These are phyloP conservation scores for Cairina moschata DNA, from an alignment of 2,113 vertebrate species.

Conservation along the genomic window DNA sequence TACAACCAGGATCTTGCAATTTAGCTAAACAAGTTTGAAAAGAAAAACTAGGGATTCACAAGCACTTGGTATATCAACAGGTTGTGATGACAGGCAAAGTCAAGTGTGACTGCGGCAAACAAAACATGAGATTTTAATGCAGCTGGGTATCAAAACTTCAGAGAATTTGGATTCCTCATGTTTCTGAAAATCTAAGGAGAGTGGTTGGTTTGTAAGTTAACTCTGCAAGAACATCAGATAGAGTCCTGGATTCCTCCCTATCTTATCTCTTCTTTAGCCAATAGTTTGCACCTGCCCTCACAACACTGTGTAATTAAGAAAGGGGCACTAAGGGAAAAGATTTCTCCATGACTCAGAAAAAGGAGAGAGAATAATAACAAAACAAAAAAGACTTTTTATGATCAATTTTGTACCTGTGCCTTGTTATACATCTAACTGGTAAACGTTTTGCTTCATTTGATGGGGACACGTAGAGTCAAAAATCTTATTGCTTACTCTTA, in stretches of 20 bases:
- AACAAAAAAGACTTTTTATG: not conserved
- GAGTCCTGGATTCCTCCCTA: not conserved
- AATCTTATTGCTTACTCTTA: not conserved
- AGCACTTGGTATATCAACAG: not conserved
- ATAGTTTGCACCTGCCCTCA: not conserved
- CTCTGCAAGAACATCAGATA: not conserved
- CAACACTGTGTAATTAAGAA: not conserved
- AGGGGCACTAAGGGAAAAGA: not conserved
- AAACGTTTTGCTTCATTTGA: not conserved
- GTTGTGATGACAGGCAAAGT: not conserved
- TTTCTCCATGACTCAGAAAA: not conserved
- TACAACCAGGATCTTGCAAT: not conserved
- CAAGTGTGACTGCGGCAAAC: not conserved
- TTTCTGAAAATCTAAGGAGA: not conserved
- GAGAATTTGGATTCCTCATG: not conserved
- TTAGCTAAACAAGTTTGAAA: not conserved
- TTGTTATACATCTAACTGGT: not conserved
- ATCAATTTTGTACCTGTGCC: not conserved
- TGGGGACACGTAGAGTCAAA: not conserved
- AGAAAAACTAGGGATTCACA: not conserved
- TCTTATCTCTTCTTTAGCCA: not conserved
- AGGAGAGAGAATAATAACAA: not conserved
- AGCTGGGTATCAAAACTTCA: not conserved
- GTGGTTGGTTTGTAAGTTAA: not conserved
- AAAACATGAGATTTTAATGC: fast-evolving